These are phyloP conservation scores for Octonoba sinensis DNA, from an alignment of 2,888 invertebrate genomes.

Conservation along the genomic window DNA sequence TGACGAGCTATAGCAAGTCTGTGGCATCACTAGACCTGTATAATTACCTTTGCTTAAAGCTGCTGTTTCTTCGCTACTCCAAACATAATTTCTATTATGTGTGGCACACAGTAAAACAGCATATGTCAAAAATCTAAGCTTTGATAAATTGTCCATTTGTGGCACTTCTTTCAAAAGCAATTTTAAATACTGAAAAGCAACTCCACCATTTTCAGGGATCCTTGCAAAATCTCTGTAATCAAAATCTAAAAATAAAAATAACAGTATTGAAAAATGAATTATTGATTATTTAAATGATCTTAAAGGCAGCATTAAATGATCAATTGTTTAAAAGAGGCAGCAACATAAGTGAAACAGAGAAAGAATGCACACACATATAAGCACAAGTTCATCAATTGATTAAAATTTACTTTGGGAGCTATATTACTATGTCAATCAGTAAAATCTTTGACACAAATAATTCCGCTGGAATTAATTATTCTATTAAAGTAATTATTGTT, in stretches of 20 bases:
- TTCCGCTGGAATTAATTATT: too few species aligned
- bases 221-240: constrained; percentile 21
- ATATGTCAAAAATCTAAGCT: constrained; percentile 18
- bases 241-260: constrained; percentile 31
- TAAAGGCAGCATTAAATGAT: too few species aligned
- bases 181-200: constrained; percentile 22
- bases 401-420: too few species aligned
- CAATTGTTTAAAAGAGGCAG: too few species aligned
- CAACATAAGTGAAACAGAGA: too few species aligned
- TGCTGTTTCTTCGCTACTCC: constrained; percentile 26
- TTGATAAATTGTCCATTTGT: constrained; percentile 8
- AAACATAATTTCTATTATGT: constrained; percentile 18
- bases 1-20: too few species aligned
- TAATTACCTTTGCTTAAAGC: constrained; percentile 3
- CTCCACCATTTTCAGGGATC: constrained; percentile 30
- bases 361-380: too few species aligned
- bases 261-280: not conserved
- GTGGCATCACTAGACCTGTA: not conserved
- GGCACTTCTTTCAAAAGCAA: constrained; percentile 2
- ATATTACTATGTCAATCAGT: too few species aligned
- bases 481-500: too few species aligned
- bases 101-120: constrained; percentile 37
- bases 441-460: too few species aligned
- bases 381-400: too few species aligned
- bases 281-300: not conserved